phyloP scores from a whole-genome alignment of 2,888 invertebrate species.

The Neoscelio sp. region DNA sequence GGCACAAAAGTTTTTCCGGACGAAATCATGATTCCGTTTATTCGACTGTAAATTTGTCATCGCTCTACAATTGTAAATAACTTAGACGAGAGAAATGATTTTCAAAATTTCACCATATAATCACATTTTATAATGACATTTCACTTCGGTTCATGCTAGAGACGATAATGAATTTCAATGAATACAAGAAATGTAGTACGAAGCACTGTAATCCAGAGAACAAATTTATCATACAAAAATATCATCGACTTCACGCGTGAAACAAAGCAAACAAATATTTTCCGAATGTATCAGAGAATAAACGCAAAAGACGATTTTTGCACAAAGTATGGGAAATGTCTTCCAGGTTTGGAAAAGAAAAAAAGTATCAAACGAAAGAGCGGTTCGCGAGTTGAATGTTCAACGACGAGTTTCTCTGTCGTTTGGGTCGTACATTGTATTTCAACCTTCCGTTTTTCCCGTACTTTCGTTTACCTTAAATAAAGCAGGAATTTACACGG shows the following conservation, averaged over 20 bases:
- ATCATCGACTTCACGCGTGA: conserved; percentile 34
- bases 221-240: conserved; percentile 34
- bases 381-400: too few species aligned
- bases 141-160: too few species aligned
- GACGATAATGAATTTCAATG: too few species aligned
- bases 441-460: conserved; percentile 58
- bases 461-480: conserved; percentile 50
- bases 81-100: conserved; percentile 36
- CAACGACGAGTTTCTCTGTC: too few species aligned
- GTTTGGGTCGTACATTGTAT: too few species aligned
- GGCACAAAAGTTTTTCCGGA: conserved; percentile 46
- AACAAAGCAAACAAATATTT: conserved; percentile 26
- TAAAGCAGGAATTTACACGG: too few species aligned
- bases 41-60: conserved; percentile 65
- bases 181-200: conserved; percentile 11
- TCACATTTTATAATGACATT: conserved; percentile 53
- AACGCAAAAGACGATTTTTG: conserved; percentile 11
- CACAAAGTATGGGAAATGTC: conserved; percentile 60
- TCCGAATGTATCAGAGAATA: conserved; percentile 26
- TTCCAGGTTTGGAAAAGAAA: conserved; percentile 55
- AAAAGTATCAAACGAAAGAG: not conserved
- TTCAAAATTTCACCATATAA: conserved; percentile 35
- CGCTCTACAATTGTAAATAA: conserved; percentile 58
- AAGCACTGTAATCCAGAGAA: conserved; percentile 18
- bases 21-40: conserved; percentile 53